Base-by-base conservation (phyloP, 2,797 vertebrate species). In the Lepilemur septentrionalis region DNA sequence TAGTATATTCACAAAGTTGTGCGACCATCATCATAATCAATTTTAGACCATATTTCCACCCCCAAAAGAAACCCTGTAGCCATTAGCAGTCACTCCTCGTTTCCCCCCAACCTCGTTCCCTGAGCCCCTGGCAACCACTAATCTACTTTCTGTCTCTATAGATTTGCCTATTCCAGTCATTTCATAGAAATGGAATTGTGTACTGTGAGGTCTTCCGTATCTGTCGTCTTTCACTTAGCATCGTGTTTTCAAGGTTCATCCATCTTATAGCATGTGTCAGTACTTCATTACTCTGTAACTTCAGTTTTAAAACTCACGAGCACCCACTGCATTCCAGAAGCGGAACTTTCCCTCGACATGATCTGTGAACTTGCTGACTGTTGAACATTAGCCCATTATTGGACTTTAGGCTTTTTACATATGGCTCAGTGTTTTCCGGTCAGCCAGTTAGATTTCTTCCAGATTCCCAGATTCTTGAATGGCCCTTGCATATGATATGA, bases 401-500 rank as follows among this genome's bases (percentile, higher is more conserved):
- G 32, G 20, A 57, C 72, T 65, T 85, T 1, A 80, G 41, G 41
- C 32, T 69, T 92, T 75, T 73, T 8, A 5, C 41, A 22, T 15
- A 41, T 3, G 2, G 12, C 38, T 90, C 20, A 12, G 1, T 59
- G 59, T 96, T 69, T 83, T 70, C 41, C 84, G 28, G 41, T 59
- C 32, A 86, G 50, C 30, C 76, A 23, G 75, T 89, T 89, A 92
- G n/a, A 80, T 75, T 92, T 52, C 28, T 90, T 91, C 41, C 63
- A 78, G 67, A 72, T 89, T 82, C 50, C 59, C 70, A 43, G 43
- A 90, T 75, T 95, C 43, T 92, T 46, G n/a, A 95, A 92, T 61
- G 76, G 35, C 8, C 52, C 9, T 87, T 65, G 38, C 28, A 4
- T 59, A 18, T 30, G n/a, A 94, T 63, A 78, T 5, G 30, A 93